A percentile compares a stretch with the other conserved stretches of the same genome.
Conservation (phyloP, 2,113 vertebrate genomes). For the Scomber scombrus region DNA sequence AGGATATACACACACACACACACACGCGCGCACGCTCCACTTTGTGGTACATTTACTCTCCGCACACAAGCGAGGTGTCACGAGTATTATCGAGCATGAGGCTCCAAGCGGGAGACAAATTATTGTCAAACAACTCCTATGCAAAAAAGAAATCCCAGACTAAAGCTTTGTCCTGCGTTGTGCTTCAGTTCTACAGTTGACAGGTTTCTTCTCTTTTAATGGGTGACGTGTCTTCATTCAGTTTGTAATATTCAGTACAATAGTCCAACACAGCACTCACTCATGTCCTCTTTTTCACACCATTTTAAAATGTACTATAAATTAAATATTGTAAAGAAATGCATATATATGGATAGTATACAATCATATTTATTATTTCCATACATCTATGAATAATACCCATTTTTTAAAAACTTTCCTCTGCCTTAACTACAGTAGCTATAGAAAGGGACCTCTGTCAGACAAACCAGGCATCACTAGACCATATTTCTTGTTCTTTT, state of each 20-base stretch:
- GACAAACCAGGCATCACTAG: constrained; percentile 20
- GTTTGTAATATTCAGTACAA: constrained; percentile 45
- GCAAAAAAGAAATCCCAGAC: constrained; percentile 70
- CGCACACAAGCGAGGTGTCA: constrained; percentile 67
- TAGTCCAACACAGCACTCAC: constrained; percentile 36
- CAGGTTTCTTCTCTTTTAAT: constrained; percentile 51
- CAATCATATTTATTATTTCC: constrained; percentile 81
- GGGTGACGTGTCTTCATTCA: constrained; percentile 49
- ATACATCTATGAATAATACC: constrained; percentile 61
- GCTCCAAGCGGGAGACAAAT: constrained; percentile 50
- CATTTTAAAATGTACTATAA: constrained; percentile 68
- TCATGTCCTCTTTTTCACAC: constrained; percentile 48
- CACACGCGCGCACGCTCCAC: neutral
- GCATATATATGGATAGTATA: constrained; percentile 71
- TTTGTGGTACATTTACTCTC: constrained; percentile 55
- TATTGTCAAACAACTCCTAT: constrained; percentile 76
- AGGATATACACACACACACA: constrained; percentile 6
- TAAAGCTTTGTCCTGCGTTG: constrained; percentile 64
- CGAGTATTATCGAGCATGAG: constrained; percentile 61
- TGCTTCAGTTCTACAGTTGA: constrained; percentile 55
- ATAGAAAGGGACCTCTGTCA: constrained; percentile 64
- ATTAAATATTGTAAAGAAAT: constrained; percentile 78
- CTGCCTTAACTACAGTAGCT: constrained; percentile 77
- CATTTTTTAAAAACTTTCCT: constrained; percentile 53
- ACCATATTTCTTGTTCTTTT: constrained; percentile 16